Conservation (phyloP, 2,888 invertebrate species). For the Nomada fucata region DNA sequence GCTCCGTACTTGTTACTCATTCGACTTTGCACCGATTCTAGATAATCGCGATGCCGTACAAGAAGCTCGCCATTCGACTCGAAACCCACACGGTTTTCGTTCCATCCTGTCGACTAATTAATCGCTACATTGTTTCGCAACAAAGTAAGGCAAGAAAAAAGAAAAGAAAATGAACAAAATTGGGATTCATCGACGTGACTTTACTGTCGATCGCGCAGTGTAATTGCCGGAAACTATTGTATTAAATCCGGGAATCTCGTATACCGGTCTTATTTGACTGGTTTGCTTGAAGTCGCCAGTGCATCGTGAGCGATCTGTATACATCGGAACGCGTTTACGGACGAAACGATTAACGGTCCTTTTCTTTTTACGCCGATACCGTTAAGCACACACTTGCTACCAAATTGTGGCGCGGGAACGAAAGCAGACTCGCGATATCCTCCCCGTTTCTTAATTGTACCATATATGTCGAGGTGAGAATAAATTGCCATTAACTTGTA, state of each 20-base stretch:
- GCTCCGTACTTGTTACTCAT: conserved; percentile 49
- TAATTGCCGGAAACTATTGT: conserved; percentile 10
- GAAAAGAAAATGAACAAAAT: not conserved
- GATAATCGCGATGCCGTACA: conserved; percentile 14
- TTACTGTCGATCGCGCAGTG: not conserved
- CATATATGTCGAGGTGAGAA: not conserved
- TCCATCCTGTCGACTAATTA: not conserved
- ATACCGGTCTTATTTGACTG: not conserved
- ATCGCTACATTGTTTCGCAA: not conserved
- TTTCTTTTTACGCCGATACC: conserved; percentile 55
- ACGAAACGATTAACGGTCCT: conserved; percentile 50
- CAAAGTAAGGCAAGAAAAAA: not conserved
- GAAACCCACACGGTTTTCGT: not conserved
- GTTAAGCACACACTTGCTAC: conserved; percentile 46
- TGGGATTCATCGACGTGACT: not conserved
- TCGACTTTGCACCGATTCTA: conserved; percentile 33
- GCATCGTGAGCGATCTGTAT: conserved; percentile 57
- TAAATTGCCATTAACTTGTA: no score
- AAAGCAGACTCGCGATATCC: conserved; percentile 14
- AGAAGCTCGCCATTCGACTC: not conserved
- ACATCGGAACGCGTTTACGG: conserved; percentile 62
- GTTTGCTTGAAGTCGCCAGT: conserved; percentile 23
- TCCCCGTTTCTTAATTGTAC: conserved; percentile 33
- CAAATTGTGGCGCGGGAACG: conserved; percentile 22
- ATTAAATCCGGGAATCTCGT: not conserved